These are phyloP conservation scores for pig (Sus scrofa) DNA, from an alignment of 2,113 vertebrate species.

Conservation along the genomic window DNA sequence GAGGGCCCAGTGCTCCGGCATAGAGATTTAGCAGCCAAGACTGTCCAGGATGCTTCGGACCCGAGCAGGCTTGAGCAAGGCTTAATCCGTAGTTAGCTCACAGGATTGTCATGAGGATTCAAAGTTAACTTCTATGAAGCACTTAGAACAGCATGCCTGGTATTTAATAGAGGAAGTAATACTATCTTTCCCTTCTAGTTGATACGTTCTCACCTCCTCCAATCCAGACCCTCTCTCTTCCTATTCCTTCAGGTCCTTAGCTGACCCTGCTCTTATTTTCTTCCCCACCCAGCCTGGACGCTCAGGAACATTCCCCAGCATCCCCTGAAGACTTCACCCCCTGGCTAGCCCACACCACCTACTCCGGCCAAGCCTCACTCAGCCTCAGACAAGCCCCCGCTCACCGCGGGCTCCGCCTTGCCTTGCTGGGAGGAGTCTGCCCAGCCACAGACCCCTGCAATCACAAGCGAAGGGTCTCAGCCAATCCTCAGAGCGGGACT, in stretches of 20 bases:
- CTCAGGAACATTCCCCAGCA: not conserved
- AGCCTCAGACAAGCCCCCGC: not conserved
- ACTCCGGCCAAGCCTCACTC: not conserved
- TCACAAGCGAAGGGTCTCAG: not conserved
- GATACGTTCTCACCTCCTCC: not conserved
- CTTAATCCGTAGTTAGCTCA: not conserved
- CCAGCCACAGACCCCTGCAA: not conserved
- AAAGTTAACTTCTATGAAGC: not conserved
- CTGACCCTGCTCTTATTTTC: not conserved
- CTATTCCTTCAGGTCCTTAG: not conserved
- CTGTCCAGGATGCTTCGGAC: not conserved
- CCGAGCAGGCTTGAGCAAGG: not conserved
- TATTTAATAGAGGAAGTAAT: not conserved
- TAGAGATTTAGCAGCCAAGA: not conserved
- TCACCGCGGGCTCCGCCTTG: not conserved
- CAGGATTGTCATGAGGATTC: not conserved
- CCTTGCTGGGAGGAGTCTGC: not conserved
- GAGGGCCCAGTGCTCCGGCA: not conserved
- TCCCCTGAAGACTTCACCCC: not conserved
- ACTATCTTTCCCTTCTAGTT: not conserved
- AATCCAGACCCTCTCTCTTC: not conserved
- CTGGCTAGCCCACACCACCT: not conserved
- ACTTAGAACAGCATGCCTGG: not conserved
- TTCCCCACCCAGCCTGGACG: not conserved
- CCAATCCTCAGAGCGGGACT: not conserved